Conservation (phyloP, 92 coral and sea anemone species). For the Virgularia gustaviana region DNA sequence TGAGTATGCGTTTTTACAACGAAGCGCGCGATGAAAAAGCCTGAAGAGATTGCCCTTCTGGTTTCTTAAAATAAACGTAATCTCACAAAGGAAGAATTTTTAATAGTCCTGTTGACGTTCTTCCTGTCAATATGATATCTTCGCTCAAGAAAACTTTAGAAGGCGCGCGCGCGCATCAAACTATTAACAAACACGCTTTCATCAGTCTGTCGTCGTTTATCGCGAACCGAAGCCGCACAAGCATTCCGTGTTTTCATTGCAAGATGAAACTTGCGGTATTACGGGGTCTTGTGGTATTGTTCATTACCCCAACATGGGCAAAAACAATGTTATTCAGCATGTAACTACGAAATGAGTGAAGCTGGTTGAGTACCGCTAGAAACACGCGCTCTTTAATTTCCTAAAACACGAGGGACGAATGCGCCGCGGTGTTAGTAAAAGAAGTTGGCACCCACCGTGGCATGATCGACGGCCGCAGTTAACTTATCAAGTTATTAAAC, state of each 20-base stretch:
- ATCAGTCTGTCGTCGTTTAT: neutral
- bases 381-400: too few species aligned
- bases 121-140: too few species aligned
- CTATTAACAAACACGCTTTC: neutral
- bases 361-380: too few species aligned
- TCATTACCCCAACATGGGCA: neutral
- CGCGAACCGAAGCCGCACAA: neutral
- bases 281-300: neutral
- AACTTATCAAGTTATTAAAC: neutral
- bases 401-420: too few species aligned
- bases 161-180: constrained; percentile 51
- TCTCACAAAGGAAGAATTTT: constrained; percentile 5
- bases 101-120: neutral
- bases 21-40: too few species aligned
- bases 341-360: too few species aligned
- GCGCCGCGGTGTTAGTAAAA: too few species aligned
- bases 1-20: too few species aligned
- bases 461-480: neutral
- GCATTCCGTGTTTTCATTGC: neutral
- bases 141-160: too few species aligned
- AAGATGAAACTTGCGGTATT: neutral
- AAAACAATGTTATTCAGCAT: neutral
- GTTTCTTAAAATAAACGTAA: constrained; percentile 19
- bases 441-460: too few species aligned
- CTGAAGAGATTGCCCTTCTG: constrained; percentile 1